Conservation (phyloP, 2,888 invertebrate genomes). For the Silvanus unidentatus region DNA sequence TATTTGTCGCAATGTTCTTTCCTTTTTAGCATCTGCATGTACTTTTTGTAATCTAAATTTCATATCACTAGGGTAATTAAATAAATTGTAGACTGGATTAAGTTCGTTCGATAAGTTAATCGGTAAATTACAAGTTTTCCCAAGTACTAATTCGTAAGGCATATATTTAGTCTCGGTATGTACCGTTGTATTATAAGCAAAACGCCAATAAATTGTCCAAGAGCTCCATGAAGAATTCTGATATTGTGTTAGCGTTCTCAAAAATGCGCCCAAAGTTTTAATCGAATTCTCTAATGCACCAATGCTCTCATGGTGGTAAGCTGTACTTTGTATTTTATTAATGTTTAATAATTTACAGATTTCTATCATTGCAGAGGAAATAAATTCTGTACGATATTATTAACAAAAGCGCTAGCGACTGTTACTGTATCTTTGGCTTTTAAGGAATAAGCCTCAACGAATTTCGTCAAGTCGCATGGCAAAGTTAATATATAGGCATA, state of each 20-base stretch:
- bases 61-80: slow-evolving; percentile 17
- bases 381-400: too few species aligned
- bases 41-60: slow-evolving; percentile 20
- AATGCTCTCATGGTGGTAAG: slow-evolving; percentile 16
- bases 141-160: slow-evolving; percentile 22
- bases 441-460: too few species aligned
- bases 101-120: slow-evolving; percentile 11
- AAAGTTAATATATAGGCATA: too few species aligned
- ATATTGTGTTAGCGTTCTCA: slow-evolving; percentile 12
- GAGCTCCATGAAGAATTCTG: slow-evolving; percentile 15
- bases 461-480: too few species aligned
- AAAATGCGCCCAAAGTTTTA: slow-evolving; percentile 16
- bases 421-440: too few species aligned
- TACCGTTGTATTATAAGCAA: slow-evolving; percentile 21
- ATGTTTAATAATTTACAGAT: too few species aligned
- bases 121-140: slow-evolving; percentile 15
- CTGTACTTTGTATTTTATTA: too few species aligned
- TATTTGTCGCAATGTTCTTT: neutral
- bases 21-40: slow-evolving; percentile 10
- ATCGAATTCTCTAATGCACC: slow-evolving; percentile 18
- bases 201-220: slow-evolving; percentile 23
- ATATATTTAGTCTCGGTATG: slow-evolving; percentile 21
- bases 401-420: too few species aligned
- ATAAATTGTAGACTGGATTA: slow-evolving; percentile 18
- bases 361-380: too few species aligned